Evolutionary conservation across 2,888 invertebrate species (phyloP), one percentile per base, ranked within the genome.

Genomic region (Stenodema calcarata): DNA sequence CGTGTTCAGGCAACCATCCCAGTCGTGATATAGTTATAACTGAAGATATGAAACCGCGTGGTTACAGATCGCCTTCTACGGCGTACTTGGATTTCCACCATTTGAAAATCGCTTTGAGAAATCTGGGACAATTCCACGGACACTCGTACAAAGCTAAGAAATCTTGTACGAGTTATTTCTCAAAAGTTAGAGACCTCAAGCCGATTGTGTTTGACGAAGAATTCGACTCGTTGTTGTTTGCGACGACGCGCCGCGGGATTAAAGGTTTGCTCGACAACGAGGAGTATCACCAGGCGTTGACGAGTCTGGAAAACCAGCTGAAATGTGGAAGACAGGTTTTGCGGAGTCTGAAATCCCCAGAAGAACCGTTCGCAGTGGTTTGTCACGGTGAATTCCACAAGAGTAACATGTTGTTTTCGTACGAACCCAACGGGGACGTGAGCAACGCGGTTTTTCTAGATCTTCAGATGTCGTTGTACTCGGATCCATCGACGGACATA

Each of bases 361-460:
- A 86, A 69, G 88, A 88, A 82, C 89, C 89, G 0, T 27, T 69
- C 0, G 84, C 84, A 35, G 91, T 91, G 0, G 84, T 91, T 0
- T 91, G 91, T 79, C 91, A 91, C 78, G 91, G 91, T 0, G 91
- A 91, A 87, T 89, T 91, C 54, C 91, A 91, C 90, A 90, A 91
- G 9, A 91, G 91, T 87, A 91, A 91, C 89, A 89, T 91, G 54
- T 85, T 91, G 30, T 91, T 90, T 87, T 90, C 90, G 69, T 91
- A 91, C 87, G 90, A 90, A 50, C 82, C 23, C 0, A 87, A 89
- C 9, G 89, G 88, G 7, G 89, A 89, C 69, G 91, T 91, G 0
- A 41, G 88, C 2, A 90, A 89, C 30, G 90, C 90, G 62, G 90
- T 90, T 78, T 89, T 91, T 30, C 90, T 91, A 54, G 91, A 91